phyloP scores from a whole-genome alignment of 2,888 invertebrate genomes.

The Sinopyrophorus schimmeli region DNA sequence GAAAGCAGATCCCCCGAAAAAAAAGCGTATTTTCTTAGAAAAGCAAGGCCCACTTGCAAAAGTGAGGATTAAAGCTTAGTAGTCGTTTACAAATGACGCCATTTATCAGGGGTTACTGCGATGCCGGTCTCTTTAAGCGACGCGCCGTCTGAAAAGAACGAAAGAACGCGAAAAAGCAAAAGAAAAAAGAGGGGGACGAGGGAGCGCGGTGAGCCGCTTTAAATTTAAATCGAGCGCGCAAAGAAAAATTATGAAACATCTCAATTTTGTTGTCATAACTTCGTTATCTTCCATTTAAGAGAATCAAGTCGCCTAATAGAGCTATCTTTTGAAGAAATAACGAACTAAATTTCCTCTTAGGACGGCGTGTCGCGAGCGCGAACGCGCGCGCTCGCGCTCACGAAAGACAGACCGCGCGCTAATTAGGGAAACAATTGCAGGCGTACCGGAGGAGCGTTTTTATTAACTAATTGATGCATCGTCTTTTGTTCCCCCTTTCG shows the following conservation, averaged over 20 bases:
- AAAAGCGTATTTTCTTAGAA: too few relatives aligned
- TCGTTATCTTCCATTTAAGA: background rate
- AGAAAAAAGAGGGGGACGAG: background rate
- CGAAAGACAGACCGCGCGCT: slow-evolving; percentile 21
- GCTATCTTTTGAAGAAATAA: slow-evolving; percentile 8
- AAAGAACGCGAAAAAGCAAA: background rate
- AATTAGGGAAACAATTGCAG: slow-evolving; percentile 39
- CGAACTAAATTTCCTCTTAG: slow-evolving; percentile 10
- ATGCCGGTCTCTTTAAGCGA: slow-evolving; percentile 12
- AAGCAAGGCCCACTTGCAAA: too few relatives aligned
- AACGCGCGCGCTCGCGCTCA: too few relatives aligned
- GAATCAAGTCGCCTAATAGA: slow-evolving; percentile 2
- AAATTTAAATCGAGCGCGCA: background rate
- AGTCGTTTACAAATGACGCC: slow-evolving; percentile 36
- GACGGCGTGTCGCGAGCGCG: too few relatives aligned
- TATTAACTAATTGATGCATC: slow-evolving; percentile 40
- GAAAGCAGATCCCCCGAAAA: too few relatives aligned
- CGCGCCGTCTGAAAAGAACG: slow-evolving; percentile 1
- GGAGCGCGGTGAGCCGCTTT: background rate
- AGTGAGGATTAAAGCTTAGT: slow-evolving; percentile 38
- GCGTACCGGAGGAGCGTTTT: slow-evolving; percentile 39
- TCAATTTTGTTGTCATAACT: background rate
- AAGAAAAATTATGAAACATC: too few relatives aligned
- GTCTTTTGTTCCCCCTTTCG: slow-evolving; percentile 31
- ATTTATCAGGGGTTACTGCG: slow-evolving; percentile 30